Conservation (phyloP, 2,797 vertebrate species). For the Pogonophryne albipinna region DNA sequence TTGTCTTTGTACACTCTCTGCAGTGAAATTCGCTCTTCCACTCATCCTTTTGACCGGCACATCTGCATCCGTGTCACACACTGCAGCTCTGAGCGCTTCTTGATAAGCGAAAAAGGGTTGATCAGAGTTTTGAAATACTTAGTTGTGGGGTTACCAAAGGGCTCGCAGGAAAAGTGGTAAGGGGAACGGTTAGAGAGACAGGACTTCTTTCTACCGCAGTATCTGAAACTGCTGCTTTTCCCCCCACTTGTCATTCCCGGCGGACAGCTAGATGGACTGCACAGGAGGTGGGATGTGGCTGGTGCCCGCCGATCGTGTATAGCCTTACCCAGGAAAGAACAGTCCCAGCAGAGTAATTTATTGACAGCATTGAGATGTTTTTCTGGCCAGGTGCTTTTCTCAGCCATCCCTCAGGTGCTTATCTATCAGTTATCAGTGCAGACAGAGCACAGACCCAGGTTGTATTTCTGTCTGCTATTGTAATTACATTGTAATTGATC, state of each 20-base stretch:
- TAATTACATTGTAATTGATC: constrained; percentile 85
- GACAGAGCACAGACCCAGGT: constrained; percentile 75
- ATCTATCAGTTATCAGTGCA: constrained; percentile 80
- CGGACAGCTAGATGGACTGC: constrained; percentile 66
- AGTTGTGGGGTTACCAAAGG: constrained; percentile 36
- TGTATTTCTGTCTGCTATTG: constrained; percentile 83
- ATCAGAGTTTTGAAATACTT: constrained; percentile 62
- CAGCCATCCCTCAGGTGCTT: constrained; percentile 80
- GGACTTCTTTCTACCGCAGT: constrained; percentile 44
- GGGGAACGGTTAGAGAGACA: not conserved
- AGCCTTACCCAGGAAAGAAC: constrained; percentile 68
- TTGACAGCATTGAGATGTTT: constrained; percentile 76
- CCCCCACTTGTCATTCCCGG: constrained; percentile 48
- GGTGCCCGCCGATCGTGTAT: constrained; percentile 56
- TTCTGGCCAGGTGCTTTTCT: constrained; percentile 75
- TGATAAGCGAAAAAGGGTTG: constrained; percentile 47
- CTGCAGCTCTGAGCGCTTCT: constrained; percentile 37
- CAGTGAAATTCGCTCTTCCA: constrained; percentile 52
- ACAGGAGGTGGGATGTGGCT: constrained; percentile 55
- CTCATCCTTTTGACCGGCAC: constrained; percentile 64
- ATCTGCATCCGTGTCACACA: constrained; percentile 63
- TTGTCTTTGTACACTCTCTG: constrained; percentile 76
- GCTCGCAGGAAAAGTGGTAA: constrained; percentile 19
- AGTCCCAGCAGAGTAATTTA: constrained; percentile 74
- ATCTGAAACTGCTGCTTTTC: constrained; percentile 36